Conservation (phyloP, 2,888 invertebrate genomes). For the Dorcus hopei region DNA sequence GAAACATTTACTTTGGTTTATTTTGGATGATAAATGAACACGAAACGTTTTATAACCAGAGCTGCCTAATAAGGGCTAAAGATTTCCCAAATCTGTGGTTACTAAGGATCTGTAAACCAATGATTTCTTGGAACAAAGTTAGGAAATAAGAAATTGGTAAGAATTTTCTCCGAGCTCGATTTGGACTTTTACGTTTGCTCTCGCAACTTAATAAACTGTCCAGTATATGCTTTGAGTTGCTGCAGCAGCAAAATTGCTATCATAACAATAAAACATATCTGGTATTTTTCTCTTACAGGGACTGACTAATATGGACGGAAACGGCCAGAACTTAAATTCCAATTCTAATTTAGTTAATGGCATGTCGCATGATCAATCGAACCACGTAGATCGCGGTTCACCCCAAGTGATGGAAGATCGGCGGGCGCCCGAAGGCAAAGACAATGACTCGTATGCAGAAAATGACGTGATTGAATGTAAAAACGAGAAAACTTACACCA, state of each 20-base stretch:
- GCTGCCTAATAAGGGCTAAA: no score
- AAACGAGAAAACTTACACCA: slow-evolving; percentile 58
- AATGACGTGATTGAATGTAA: slow-evolving; percentile 61
- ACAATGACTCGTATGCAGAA: slow-evolving; percentile 66
- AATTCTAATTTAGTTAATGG: slow-evolving; percentile 28
- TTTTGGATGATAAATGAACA: no score
- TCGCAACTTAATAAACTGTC: no score
- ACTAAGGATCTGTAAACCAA: no score
- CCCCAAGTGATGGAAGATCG: slow-evolving; percentile 50
- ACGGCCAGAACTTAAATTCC: slow-evolving; percentile 20
- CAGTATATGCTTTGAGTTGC: no score
- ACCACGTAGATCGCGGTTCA: background rate
- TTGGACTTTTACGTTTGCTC: no score
- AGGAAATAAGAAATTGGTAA: no score
- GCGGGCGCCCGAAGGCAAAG: slow-evolving; percentile 78
- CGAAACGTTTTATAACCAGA: no score
- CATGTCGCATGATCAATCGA: slow-evolving; percentile 18
- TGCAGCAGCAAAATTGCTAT: background rate
- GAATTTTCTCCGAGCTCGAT: no score
- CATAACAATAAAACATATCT: background rate
- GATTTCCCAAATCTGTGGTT: no score
- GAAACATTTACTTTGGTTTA: no score
- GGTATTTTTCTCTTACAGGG: slow-evolving; percentile 32
- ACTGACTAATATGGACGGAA: slow-evolving; percentile 30
- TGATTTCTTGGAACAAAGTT: no score